A percentile compares a stretch with the other conserved stretches of the same genome.
Conservation (phyloP, 2,113 vertebrate species). For the Cyphomyrus plagiostoma region DNA sequence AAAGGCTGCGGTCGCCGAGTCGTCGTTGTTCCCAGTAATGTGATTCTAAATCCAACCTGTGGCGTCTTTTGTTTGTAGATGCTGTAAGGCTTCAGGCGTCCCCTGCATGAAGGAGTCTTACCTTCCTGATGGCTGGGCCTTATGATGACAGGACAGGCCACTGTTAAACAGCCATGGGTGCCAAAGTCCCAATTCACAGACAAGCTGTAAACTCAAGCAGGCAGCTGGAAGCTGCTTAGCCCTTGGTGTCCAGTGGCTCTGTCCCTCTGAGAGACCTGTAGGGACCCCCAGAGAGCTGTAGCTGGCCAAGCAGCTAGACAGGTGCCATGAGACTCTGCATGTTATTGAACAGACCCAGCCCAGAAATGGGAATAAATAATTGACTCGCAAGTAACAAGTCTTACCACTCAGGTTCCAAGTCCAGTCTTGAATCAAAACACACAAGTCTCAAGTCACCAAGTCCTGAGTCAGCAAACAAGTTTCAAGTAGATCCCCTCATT, state of each 20-base stretch:
- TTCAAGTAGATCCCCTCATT: background rate
- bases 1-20: background rate
- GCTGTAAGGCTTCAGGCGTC: background rate
- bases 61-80: background rate
- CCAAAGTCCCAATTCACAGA: background rate
- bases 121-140: background rate
- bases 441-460: background rate
- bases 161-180: background rate
- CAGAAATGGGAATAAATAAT: background rate
- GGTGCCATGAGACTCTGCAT: background rate
- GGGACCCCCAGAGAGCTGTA: background rate
- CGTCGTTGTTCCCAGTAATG: background rate
- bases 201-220: background rate
- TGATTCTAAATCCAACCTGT: background rate
- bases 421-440: background rate
- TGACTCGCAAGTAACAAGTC: background rate
- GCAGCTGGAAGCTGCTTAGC: background rate
- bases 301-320: background rate
- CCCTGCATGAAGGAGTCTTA: background rate
- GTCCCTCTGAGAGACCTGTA: background rate
- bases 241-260: background rate
- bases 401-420: background rate
- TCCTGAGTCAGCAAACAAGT: background rate
- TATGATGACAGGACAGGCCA: background rate
- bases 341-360: background rate